These are phyloP conservation scores for Coenonympha arcania DNA, from an alignment of 2,888 invertebrate genomes.

Conservation along the genomic window DNA sequence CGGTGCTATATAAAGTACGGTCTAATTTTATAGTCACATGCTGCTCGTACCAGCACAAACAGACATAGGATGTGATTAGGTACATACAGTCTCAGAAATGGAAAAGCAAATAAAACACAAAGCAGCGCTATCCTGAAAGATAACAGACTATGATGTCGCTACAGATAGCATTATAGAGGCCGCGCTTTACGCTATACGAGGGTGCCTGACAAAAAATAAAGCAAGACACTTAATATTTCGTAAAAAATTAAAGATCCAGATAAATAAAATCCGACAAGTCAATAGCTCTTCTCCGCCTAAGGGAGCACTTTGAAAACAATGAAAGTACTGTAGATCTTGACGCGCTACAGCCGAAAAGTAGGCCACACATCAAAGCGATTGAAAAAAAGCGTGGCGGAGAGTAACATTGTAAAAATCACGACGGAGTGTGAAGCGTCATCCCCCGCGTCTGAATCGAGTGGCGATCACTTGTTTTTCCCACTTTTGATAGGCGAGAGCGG, in stretches of 20 bases:
- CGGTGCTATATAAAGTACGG: not conserved
- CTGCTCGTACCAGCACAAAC: not conserved
- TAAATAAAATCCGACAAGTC: constrained; percentile 2
- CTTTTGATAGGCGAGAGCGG: constrained; percentile 63
- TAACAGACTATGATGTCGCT: not conserved
- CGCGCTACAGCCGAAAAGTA: constrained; percentile 31
- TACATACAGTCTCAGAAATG: not conserved
- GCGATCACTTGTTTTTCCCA: constrained; percentile 73
- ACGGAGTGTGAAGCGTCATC: constrained; percentile 71
- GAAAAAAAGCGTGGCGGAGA: constrained; percentile 61
- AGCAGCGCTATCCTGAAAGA: not conserved
- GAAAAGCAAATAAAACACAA: not conserved
- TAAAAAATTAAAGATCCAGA: not conserved
- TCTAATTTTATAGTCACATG: not conserved
- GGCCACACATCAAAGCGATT: constrained; percentile 62
- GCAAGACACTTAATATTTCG: not conserved
- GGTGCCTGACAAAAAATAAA: not conserved
- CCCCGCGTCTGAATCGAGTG: constrained; percentile 65
- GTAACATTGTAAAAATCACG: constrained; percentile 72
- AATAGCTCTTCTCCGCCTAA: constrained; percentile 4
- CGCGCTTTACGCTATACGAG: not conserved
- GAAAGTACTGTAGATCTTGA: constrained; percentile 31
- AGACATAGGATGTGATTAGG: not conserved
- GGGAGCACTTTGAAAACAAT: constrained; percentile 19
- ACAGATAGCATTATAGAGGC: not conserved